A percentile compares a stretch with the other conserved stretches of the same genome.
phyloP scores from a whole-genome alignment of 53 echinoderm and acorn worm genomes.

The Luidia sarsii region DNA sequence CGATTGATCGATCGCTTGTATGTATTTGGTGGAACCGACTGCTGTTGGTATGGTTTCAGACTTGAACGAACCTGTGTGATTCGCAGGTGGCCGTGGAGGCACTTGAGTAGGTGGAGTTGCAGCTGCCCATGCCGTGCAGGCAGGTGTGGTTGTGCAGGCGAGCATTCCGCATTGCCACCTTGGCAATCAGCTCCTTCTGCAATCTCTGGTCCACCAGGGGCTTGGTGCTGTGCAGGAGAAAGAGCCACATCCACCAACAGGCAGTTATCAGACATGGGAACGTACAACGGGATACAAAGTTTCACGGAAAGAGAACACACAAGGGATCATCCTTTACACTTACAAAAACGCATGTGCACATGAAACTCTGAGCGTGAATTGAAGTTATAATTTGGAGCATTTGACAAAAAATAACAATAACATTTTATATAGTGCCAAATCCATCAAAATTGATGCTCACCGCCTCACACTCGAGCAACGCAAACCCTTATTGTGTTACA shows the following conservation, averaged over 20 bases:
- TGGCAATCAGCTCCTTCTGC: conserved; percentile 70
- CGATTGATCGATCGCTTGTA: too few relatives aligned
- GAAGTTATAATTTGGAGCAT: too few relatives aligned
- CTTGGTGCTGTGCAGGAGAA: conserved; percentile 6
- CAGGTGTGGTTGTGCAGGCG: conserved; percentile 43
- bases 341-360: too few relatives aligned
- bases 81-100: conserved; percentile 23
- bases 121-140: neutral
- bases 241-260: neutral
- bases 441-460: too few relatives aligned
- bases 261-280: neutral
- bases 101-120: conserved; percentile 28
- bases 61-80: conserved; percentile 14
- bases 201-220: conserved; percentile 40
- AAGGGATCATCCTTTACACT: neutral
- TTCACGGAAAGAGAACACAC: neutral
- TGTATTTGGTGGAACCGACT: too few relatives aligned
- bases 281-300: neutral
- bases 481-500: too few relatives aligned
- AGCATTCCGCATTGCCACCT: conserved; percentile 64
- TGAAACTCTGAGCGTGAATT: too few relatives aligned
- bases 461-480: neutral
- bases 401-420: too few relatives aligned
- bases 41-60: too few relatives aligned
- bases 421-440: neutral